These are phyloP conservation scores for Caenorhabditis latens DNA, from an alignment of 1,140 invertebrate genomes.

Conservation along the genomic window DNA sequence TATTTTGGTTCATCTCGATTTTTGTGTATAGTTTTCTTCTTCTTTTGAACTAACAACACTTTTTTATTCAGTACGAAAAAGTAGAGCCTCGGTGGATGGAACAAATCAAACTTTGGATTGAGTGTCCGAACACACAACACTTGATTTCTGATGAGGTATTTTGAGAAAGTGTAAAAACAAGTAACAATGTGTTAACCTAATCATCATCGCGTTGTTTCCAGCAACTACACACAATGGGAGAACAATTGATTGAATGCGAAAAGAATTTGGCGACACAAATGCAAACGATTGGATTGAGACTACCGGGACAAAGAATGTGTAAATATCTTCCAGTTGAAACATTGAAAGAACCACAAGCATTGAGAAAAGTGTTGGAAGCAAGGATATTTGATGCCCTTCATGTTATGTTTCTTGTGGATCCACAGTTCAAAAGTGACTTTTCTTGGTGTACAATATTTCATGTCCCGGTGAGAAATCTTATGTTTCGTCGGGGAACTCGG, in stretches of 20 bases:
- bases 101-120: constrained; percentile 53
- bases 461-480: not conserved
- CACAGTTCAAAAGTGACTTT: constrained; percentile 56
- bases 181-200: not conserved
- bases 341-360: constrained; percentile 50
- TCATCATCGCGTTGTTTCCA: not conserved
- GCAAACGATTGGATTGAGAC: constrained; percentile 50
- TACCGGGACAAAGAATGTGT: constrained; percentile 56
- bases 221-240: constrained; percentile 52
- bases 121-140: constrained; percentile 45
- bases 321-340: constrained; percentile 53
- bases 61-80: constrained; percentile 53
- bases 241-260: constrained; percentile 49
- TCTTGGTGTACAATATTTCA: constrained; percentile 49
- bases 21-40: not conserved
- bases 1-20: constrained; percentile 47
- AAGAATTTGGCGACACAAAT: constrained; percentile 58
- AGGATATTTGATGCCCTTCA: constrained; percentile 53
- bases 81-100: constrained; percentile 59
- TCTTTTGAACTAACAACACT: not conserved
- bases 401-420: constrained; percentile 56
- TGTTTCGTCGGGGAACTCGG: not conserved
- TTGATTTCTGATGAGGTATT: constrained; percentile 31
- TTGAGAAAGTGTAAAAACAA: not conserved
- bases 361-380: constrained; percentile 45